These are phyloP conservation scores for Monomorium pharaonis DNA, from an alignment of 1,140 invertebrate genomes.

Conservation along the genomic window DNA sequence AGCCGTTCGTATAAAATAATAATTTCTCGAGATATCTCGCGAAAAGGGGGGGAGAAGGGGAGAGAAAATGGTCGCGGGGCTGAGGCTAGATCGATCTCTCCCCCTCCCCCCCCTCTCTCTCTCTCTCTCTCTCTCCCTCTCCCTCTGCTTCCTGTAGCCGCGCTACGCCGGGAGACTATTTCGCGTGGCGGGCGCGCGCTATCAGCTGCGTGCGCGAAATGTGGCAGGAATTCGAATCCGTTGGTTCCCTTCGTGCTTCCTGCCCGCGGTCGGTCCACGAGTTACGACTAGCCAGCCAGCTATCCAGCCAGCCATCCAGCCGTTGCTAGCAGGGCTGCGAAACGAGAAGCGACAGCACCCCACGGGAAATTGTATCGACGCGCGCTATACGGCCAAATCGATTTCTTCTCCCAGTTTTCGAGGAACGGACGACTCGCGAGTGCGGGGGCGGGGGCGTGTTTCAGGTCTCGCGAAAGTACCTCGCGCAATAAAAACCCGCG, in stretches of 20 bases:
- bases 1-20: constrained; percentile 44
- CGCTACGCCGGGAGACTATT: constrained; percentile 39
- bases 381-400: constrained; percentile 63
- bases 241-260: constrained; percentile 24
- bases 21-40: constrained; percentile 29
- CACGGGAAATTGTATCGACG: constrained; percentile 70
- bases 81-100: constrained; percentile 2
- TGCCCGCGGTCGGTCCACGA: constrained; percentile 40
- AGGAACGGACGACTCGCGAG: constrained; percentile 6
- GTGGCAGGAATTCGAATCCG: constrained; percentile 47
- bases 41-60: background rate
- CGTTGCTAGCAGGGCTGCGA: constrained; percentile 59
- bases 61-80: background rate
- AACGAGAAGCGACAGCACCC: constrained; percentile 66
- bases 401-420: constrained; percentile 54
- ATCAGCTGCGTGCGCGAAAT: constrained; percentile 60
- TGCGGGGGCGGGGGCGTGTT: background rate
- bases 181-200: constrained; percentile 50
- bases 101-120: background rate
- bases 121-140: background rate
- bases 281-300: constrained; percentile 59
- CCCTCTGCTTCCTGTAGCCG: background rate
- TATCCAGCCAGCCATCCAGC: background rate
- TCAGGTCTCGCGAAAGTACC: background rate
- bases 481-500: background rate